These are phyloP conservation scores for Zophobas atratus DNA, from an alignment of 1,140 invertebrate genomes.

Conservation along the genomic window DNA sequence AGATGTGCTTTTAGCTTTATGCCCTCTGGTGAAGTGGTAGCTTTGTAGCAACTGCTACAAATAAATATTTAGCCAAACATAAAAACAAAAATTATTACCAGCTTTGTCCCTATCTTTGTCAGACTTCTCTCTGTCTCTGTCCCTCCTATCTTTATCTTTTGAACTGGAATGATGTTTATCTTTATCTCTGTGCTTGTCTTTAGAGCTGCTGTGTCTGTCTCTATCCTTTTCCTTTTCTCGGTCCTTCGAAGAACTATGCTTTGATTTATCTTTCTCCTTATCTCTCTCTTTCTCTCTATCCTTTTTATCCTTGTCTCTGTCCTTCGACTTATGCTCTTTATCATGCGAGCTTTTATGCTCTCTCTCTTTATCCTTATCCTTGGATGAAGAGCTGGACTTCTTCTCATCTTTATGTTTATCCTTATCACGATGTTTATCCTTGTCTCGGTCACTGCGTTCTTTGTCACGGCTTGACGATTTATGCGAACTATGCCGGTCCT, in stretches of 20 bases:
- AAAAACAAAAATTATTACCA: slow-evolving; percentile 23
- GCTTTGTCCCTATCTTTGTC: slow-evolving; percentile 9
- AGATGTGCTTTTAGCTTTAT: slow-evolving; percentile 31
- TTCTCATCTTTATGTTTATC: slow-evolving; percentile 68
- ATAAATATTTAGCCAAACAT: slow-evolving; percentile 14
- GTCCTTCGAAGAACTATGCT: slow-evolving; percentile 65
- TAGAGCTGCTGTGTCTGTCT: slow-evolving; percentile 73
- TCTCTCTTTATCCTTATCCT: slow-evolving; percentile 68
- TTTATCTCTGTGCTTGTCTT: slow-evolving; percentile 67
- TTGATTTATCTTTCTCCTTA: slow-evolving; percentile 73
- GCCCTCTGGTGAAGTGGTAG: slow-evolving; percentile 19
- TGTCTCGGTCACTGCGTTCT: slow-evolving; percentile 63
- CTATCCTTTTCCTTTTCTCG: slow-evolving; percentile 74
- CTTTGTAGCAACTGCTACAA: slow-evolving; percentile 9
- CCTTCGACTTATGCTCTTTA: slow-evolving; percentile 69
- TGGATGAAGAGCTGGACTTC: slow-evolving; percentile 66
- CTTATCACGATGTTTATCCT: slow-evolving; percentile 66
- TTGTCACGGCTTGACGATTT: slow-evolving; percentile 74
- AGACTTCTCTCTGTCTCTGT: slow-evolving; percentile 59
- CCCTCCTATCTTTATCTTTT: slow-evolving; percentile 71
- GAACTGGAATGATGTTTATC: slow-evolving; percentile 67
- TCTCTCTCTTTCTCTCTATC: slow-evolving; percentile 69
- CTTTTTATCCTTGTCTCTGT: slow-evolving; percentile 68
- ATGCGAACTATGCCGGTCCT: slow-evolving; percentile 68
- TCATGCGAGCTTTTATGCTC: slow-evolving; percentile 61